Conservation (phyloP, 2,888 invertebrate species). For the Luffia ferchaultella region DNA sequence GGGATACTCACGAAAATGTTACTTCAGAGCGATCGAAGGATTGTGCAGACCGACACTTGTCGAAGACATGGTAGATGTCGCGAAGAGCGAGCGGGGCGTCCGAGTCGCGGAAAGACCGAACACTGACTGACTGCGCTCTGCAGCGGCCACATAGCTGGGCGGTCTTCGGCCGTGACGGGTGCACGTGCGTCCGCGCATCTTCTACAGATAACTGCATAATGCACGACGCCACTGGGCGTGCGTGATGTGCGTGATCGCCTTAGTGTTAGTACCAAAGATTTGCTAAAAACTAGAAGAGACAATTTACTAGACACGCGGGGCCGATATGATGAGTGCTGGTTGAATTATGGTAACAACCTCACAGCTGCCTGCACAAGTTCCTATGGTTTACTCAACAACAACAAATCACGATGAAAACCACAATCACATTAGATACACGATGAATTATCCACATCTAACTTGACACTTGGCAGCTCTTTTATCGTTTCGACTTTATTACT, state of each 20-base stretch:
- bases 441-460: too few relatives aligned
- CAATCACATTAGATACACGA: too few relatives aligned
- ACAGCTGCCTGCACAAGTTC: too few relatives aligned
- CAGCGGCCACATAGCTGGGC: slow-evolving; percentile 39
- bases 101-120: slow-evolving; percentile 40
- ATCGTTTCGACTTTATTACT: too few relatives aligned
- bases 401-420: too few relatives aligned
- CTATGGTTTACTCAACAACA: too few relatives aligned
- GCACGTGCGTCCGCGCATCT: slow-evolving; percentile 53
- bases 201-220: slow-evolving; percentile 14
- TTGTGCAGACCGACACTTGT: not conserved
- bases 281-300: not conserved
- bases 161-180: slow-evolving; percentile 52
- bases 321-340: too few relatives aligned
- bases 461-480: too few relatives aligned
- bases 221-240: not conserved
- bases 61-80: not conserved
- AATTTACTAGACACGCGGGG: not conserved
- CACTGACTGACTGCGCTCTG: slow-evolving; percentile 37
- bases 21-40: slow-evolving; percentile 25
- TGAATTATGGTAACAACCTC: too few relatives aligned
- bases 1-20: slow-evolving; percentile 41
- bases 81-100: slow-evolving; percentile 41
- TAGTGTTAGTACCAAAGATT: too few relatives aligned
- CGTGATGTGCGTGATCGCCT: not conserved